Conservation (phyloP, 2,113 vertebrate genomes). For the Mohoua ochrocephala region DNA sequence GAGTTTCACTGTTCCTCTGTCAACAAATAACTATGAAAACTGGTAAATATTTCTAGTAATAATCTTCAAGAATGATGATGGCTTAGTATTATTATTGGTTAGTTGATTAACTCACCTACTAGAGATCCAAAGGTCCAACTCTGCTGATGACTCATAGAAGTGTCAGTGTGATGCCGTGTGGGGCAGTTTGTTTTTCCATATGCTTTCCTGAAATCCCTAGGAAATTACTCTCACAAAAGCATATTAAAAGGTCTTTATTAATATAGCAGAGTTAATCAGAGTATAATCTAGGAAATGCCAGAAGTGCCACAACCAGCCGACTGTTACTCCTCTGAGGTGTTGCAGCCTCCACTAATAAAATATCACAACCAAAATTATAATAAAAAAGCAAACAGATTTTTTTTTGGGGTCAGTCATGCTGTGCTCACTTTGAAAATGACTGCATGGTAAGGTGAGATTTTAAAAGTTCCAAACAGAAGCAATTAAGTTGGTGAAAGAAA, state of each 20-base stretch:
- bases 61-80: background rate
- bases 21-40: background rate
- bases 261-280: conserved; percentile 26
- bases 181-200: background rate
- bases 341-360: conserved; percentile 1
- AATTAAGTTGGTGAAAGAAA: conserved; percentile 57
- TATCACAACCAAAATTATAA: conserved; percentile 42
- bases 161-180: background rate
- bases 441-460: conserved; percentile 46
- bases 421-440: conserved; percentile 40
- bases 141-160: background rate
- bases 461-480: conserved; percentile 61
- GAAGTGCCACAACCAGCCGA: background rate
- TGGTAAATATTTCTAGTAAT: background rate
- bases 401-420: conserved; percentile 2
- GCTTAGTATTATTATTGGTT: background rate
- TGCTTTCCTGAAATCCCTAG: background rate
- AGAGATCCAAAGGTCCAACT: background rate
- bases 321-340: conserved; percentile 27
- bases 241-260: conserved; percentile 38
- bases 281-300: conserved; percentile 8
- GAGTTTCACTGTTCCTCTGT: background rate
- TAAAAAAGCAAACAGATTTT: conserved; percentile 40
- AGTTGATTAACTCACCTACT: background rate
- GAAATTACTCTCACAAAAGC: conserved; percentile 24